phyloP scores from a whole-genome alignment of 1,140 invertebrate species.

The Adoxophyes honmai region DNA sequence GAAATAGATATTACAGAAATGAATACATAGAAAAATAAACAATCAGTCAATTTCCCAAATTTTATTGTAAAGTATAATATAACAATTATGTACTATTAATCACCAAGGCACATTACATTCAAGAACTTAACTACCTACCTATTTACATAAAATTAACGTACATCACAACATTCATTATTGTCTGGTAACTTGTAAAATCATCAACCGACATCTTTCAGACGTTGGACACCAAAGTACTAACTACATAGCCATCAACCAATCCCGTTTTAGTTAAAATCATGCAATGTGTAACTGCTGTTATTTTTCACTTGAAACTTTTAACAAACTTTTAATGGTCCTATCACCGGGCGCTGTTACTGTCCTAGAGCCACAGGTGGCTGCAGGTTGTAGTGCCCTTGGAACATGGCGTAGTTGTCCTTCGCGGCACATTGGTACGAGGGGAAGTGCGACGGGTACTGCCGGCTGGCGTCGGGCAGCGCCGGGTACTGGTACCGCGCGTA shows the following conservation, averaged over 20 bases:
- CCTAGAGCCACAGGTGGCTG: constrained; percentile 69
- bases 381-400: constrained; percentile 72
- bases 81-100: neutral
- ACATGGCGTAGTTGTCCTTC: constrained; percentile 72
- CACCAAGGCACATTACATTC: constrained; percentile 6
- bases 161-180: constrained; percentile 1
- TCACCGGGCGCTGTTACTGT: constrained; percentile 41
- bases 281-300: neutral
- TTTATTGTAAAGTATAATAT: neutral
- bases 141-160: neutral
- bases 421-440: constrained; percentile 64
- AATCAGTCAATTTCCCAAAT: too few relatives aligned
- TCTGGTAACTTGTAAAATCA: constrained; percentile 2
- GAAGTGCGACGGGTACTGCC: constrained; percentile 54
- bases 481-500: constrained; percentile 51
- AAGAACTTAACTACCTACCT: neutral
- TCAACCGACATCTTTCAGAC: neutral
- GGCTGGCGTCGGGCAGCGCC: neutral
- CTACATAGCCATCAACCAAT: neutral
- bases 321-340: constrained; percentile 17
- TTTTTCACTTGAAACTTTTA: constrained; percentile 15
- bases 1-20: too few relatives aligned
- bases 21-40: too few relatives aligned
- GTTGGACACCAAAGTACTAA: neutral
- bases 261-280: neutral